A percentile compares a stretch with the other conserved stretches of the same genome.
These are phyloP conservation scores for Drosophila pruinosa DNA, from an alignment of 1,140 invertebrate genomes.

Conservation along the genomic window DNA sequence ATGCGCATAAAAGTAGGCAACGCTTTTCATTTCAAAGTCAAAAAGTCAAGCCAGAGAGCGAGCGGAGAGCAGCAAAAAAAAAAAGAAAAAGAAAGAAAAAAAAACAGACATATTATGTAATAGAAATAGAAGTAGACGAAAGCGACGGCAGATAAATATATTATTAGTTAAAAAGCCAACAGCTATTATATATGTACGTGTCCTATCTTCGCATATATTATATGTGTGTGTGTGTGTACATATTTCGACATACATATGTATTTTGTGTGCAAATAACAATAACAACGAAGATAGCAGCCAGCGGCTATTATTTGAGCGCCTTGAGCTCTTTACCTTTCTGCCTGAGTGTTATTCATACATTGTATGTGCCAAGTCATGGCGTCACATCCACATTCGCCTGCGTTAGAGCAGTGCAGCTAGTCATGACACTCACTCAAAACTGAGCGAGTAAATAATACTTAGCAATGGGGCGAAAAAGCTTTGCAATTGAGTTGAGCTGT, in stretches of 20 bases:
- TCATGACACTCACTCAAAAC: slow-evolving; percentile 25
- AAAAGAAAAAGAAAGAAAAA: slow-evolving; percentile 34
- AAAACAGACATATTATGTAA: slow-evolving; percentile 56
- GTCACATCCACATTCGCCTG: background rate
- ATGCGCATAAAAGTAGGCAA: slow-evolving; percentile 64
- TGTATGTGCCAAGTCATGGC: background rate
- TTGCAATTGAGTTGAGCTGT: background rate
- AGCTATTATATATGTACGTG: slow-evolving; percentile 37
- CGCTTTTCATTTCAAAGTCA: slow-evolving; percentile 73
- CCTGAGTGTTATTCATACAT: slow-evolving; percentile 1
- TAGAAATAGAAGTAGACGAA: slow-evolving; percentile 54
- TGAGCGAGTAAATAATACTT: too few relatives aligned
- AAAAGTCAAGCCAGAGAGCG: slow-evolving; percentile 65
- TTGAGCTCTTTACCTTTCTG: slow-evolving; percentile 35
- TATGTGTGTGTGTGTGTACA: too few relatives aligned
- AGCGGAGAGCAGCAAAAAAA: slow-evolving; percentile 1
- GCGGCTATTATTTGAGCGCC: slow-evolving; percentile 25
- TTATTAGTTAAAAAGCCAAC: slow-evolving; percentile 60
- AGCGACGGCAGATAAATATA: slow-evolving; percentile 66
- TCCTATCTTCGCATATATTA: background rate
- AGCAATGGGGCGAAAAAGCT: slow-evolving; percentile 3
- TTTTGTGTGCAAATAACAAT: background rate
- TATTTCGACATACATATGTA: background rate
- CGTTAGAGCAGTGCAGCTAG: slow-evolving; percentile 45
- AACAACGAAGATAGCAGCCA: slow-evolving; percentile 8